Base-by-base conservation (phyloP, 2,888 invertebrate species). In the Griposia aprilina region DNA sequence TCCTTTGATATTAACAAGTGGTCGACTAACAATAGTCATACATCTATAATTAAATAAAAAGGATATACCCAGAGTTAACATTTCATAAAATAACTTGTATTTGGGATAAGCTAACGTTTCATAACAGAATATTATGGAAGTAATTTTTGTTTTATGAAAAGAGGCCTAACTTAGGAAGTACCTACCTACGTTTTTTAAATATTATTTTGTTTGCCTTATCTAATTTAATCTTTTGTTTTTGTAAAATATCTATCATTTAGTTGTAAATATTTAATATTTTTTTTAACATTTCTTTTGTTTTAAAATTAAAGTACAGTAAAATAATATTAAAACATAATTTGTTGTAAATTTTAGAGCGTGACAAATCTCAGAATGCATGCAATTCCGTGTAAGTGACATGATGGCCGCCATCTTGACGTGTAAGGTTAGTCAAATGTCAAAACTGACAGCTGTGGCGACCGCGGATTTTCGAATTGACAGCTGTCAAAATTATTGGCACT, bases 331-430 rank as follows among this genome's bases (percentile, higher is more conserved):
- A 88, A 82, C 62, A 67, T 82, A 36, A 76, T 86, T 87, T 86
- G 74, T 86, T 94, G 91, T 93, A 94, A 93, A 93, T 96, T 96
- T 91, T 97, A 97, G 96, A 96, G 95, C 96, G 95, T 97, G 96
- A 97, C 94, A 94, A 93, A 93, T 91, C 93, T 92, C 95, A 94
- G 94, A 94, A 94, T 95, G 95, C 96, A 96, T 96, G 95, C 93
- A 94, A 94, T 93, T 92, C 93, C 94, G 94, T 94, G 93, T 94
- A 93, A 93, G 93, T 94, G 95, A 93, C 91, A 92, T 85, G 91
- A 88, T 91, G 91, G 92, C 93, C 92, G 95, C 94, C 96, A 94
- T 94, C 95, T 95, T 95, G 93, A 92, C 89, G 85, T 92, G 92
- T 92, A 93, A 96, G 96, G 96, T 96, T 94, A 96, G 96, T 96